Percentiles rank a stretch among this genome's conserved stretches.
These are phyloP conservation scores for Polydrusus cervinus DNA, from an alignment of 2,888 invertebrate species.

Conservation along the genomic window DNA sequence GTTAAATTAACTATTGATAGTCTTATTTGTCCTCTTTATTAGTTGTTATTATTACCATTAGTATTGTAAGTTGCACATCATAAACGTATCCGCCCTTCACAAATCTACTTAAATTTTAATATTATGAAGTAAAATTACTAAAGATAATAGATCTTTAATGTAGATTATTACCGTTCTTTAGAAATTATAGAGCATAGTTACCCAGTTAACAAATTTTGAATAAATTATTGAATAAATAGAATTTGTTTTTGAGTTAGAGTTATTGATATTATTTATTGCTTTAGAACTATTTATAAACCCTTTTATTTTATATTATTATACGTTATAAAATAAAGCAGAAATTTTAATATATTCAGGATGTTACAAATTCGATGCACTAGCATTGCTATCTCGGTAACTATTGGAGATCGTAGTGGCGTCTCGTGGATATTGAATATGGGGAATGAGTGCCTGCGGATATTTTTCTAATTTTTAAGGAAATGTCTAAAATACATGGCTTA, in stretches of 20 bases:
- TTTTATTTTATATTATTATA: too few relatives aligned
- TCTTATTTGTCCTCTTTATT: not conserved
- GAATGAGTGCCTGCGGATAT: too few relatives aligned
- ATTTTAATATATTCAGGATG: too few relatives aligned
- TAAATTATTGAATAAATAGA: not conserved
- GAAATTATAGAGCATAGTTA: not conserved
- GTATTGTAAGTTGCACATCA: not conserved
- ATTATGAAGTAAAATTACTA: conserved; percentile 6
- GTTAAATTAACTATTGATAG: not conserved
- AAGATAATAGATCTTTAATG: not conserved
- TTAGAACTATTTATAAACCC: too few relatives aligned
- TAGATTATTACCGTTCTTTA: not conserved
- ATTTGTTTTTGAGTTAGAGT: not conserved
- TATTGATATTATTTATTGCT: not conserved
- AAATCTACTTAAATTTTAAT: conserved; percentile 1
- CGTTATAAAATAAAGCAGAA: too few relatives aligned
- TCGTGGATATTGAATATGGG: too few relatives aligned
- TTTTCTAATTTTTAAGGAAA: too few relatives aligned
- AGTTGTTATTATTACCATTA: not conserved
- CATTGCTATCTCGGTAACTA: too few relatives aligned
- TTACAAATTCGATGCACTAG: too few relatives aligned
- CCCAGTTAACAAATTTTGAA: too few relatives aligned
- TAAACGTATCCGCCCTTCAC: not conserved
- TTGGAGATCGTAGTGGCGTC: too few relatives aligned
- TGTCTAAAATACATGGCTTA: too few relatives aligned